Conservation (phyloP, 1,140 invertebrate species). For the Solenopsis invicta region DNA sequence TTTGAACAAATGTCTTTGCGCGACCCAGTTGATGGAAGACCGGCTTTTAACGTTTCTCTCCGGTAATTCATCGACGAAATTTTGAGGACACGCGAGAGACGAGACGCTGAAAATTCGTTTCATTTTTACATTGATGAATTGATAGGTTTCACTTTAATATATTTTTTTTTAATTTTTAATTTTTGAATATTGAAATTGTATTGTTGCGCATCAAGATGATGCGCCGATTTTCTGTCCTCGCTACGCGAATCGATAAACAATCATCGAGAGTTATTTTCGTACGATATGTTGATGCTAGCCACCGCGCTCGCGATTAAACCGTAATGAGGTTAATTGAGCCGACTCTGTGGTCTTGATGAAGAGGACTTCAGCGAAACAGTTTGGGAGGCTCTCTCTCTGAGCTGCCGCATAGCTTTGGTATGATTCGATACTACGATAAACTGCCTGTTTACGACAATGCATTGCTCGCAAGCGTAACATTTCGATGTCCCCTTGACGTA, state of each 20-base stretch:
- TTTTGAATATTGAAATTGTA: background rate
- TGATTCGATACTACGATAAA: constrained; percentile 9
- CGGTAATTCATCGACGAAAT: background rate
- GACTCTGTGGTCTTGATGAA: constrained; percentile 27
- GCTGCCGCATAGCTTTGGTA: background rate
- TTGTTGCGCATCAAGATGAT: background rate
- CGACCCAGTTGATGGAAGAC: constrained; percentile 14
- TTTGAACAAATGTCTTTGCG: constrained; percentile 43
- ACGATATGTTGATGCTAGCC: background rate
- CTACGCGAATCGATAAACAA: constrained; percentile 11
- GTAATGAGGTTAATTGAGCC: constrained; percentile 56
- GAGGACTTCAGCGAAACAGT: constrained; percentile 10
- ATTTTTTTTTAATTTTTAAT: background rate
- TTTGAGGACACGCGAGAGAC: background rate
- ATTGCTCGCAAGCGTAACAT: background rate
- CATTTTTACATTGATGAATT: constrained; percentile 7
- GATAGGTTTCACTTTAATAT: no score
- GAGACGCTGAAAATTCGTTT: background rate
- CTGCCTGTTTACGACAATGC: background rate
- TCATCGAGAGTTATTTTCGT: constrained; percentile 32
- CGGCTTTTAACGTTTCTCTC: background rate
- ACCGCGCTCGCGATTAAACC: constrained; percentile 10
- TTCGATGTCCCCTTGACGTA: background rate
- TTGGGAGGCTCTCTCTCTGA: constrained; percentile 31
- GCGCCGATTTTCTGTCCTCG: background rate